Evolutionary conservation across 2,797 vertebrate species (phyloP).

Genomic region (Ceryle rudis): DNA sequence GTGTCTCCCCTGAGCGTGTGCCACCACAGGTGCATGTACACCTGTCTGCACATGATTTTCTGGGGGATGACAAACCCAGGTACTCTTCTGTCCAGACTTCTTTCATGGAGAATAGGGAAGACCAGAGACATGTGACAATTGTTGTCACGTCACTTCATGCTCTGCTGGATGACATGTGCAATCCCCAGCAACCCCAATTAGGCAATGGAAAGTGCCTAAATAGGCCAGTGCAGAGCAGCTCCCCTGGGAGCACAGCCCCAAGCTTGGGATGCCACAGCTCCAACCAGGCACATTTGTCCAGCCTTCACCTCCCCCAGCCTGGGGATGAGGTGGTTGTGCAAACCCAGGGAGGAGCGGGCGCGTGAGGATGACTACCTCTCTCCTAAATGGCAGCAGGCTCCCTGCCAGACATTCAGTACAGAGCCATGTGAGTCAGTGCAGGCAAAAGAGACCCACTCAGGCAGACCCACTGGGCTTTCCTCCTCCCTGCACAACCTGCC

Average conservation of each 20-base stretch:
- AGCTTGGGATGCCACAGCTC: background rate
- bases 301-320: background rate
- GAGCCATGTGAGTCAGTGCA: background rate
- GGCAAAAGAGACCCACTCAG: background rate
- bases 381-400: background rate
- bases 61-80: background rate
- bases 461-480: background rate
- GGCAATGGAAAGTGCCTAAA: background rate
- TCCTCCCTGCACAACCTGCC: background rate
- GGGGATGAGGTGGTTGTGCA: background rate
- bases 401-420: fast-evolving
- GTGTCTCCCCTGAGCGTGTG: background rate
- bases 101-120: background rate
- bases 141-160: fast-evolving
- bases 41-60: fast-evolving
- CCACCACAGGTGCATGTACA: background rate
- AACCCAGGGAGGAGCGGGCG: fast-evolving
- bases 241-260: background rate
- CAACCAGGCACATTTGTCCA: background rate
- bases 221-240: background rate
- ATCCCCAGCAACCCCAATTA: background rate
- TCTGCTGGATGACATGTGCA: fast-evolving
- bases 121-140: background rate
- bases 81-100: background rate
- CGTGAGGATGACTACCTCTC: background rate